Evolutionary conservation across 2,797 vertebrate species (phyloP).

Genomic region (Gastrophryne carolinensis): DNA sequence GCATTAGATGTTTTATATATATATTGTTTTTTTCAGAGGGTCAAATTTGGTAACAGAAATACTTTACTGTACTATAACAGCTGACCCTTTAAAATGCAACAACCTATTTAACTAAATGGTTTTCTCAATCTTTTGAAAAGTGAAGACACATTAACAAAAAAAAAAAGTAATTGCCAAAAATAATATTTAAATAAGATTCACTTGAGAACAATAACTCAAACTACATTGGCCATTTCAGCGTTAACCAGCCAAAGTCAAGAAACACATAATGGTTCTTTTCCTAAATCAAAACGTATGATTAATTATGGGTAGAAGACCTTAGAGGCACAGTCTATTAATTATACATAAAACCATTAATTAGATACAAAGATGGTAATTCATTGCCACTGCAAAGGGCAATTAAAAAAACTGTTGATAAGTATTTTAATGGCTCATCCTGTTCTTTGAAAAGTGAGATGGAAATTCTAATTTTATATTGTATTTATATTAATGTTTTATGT

Average conservation of each 20-base stretch:
- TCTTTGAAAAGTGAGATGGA: constrained; percentile 14
- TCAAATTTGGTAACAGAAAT: too few relatives aligned
- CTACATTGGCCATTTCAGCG: not conserved
- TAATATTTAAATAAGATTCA: too few relatives aligned
- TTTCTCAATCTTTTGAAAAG: too few relatives aligned
- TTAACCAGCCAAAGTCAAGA: not conserved
- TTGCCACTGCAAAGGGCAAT: constrained; percentile 27
- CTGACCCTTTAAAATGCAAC: too few relatives aligned
- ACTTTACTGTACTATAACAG: too few relatives aligned
- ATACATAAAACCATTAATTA: constrained; percentile 44
- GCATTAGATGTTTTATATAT: too few relatives aligned
- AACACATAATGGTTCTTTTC: not conserved
- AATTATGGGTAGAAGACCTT: constrained; percentile 23
- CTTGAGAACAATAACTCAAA: too few relatives aligned
- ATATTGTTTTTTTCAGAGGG: too few relatives aligned
- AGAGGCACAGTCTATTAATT: constrained; percentile 34
- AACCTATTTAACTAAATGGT: too few relatives aligned
- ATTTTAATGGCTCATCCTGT: constrained; percentile 18
- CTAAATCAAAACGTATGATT: constrained; percentile 22
- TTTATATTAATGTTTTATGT: constrained; percentile 40
- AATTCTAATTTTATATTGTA: constrained; percentile 18
- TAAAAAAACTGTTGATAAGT: constrained; percentile 9
- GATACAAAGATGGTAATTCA: constrained; percentile 41
- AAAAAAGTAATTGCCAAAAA: too few relatives aligned
- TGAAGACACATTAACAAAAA: too few relatives aligned